Conservation (phyloP, 2,888 invertebrate genomes). For the Tetragnatha montana region DNA sequence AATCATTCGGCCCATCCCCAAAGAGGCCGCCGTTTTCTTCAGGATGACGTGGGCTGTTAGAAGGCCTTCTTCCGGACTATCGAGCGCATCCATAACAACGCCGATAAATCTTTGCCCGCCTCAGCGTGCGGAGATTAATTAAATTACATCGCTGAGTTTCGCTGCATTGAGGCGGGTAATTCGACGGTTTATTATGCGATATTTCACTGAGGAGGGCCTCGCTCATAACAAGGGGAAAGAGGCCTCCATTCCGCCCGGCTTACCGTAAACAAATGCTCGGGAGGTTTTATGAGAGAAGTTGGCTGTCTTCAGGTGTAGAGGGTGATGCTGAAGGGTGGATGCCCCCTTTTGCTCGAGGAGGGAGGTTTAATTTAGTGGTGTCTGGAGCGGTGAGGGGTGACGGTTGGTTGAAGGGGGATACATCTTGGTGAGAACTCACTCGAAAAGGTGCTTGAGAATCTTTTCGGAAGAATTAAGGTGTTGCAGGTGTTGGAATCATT, state of each 20-base stretch:
- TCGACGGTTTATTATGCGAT: slow-evolving; percentile 36
- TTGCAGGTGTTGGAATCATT: no score
- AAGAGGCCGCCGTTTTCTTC: neutral
- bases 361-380: neutral
- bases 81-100: slow-evolving; percentile 14
- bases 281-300: slow-evolving; percentile 25
- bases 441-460: neutral
- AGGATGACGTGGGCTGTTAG: neutral
- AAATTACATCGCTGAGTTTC: slow-evolving; percentile 36
- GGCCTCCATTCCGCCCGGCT: slow-evolving; percentile 25
- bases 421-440: neutral
- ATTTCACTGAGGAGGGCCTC: slow-evolving; percentile 14
- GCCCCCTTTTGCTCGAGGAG: neutral
- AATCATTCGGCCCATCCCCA: slow-evolving; percentile 1
- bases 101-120: slow-evolving; percentile 25
- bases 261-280: slow-evolving; percentile 35
- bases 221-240: neutral
- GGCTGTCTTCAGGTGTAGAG: neutral
- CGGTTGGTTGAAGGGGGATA: neutral
- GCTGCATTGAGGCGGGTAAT: slow-evolving; percentile 30
- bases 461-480: neutral
- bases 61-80: neutral
- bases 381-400: neutral
- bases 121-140: slow-evolving; percentile 29
- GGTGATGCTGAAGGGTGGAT: neutral